Evolutionary conservation across 2,888 invertebrate species (phyloP).

Genomic region (Ornithoptera priamus): DNA sequence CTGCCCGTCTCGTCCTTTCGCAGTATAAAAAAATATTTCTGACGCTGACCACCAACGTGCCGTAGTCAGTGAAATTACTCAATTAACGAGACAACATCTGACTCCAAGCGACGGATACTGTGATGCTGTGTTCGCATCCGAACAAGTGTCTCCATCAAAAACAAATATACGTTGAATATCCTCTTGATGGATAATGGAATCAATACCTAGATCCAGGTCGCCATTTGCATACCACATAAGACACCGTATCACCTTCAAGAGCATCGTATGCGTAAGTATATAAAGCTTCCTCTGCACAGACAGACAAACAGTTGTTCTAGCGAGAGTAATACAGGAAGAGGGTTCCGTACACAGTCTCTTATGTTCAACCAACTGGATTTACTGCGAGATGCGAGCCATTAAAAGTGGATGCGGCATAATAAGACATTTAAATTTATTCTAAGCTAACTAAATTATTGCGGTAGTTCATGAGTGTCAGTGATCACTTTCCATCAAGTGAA

Average conservation of each 20-base stretch:
- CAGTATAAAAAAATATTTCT: too few species aligned
- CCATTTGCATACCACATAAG: constrained; percentile 13
- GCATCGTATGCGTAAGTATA: constrained; percentile 36
- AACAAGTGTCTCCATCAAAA: too few species aligned
- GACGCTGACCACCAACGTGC: too few species aligned
- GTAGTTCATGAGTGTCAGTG: too few species aligned
- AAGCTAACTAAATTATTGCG: not conserved
- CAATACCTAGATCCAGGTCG: not conserved
- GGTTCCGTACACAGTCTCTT: constrained; percentile 67
- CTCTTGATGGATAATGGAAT: not conserved
- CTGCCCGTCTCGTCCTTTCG: too few species aligned
- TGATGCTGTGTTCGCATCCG: too few species aligned
- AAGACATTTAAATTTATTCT: not conserved
- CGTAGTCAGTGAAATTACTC: too few species aligned
- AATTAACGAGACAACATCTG: too few species aligned
- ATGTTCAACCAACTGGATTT: constrained; percentile 70
- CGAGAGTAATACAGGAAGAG: constrained; percentile 63
- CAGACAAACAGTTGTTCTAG: constrained; percentile 76
- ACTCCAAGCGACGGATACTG: too few species aligned
- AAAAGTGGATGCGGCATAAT: constrained; percentile 34
- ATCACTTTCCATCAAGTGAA: too few species aligned
- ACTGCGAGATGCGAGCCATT: constrained; percentile 34
- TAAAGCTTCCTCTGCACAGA: constrained; percentile 53
- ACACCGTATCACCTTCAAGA: constrained; percentile 19
- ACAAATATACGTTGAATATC: too few species aligned